phyloP scores from a whole-genome alignment of 1,140 invertebrate genomes.

The Euschistus heros region DNA sequence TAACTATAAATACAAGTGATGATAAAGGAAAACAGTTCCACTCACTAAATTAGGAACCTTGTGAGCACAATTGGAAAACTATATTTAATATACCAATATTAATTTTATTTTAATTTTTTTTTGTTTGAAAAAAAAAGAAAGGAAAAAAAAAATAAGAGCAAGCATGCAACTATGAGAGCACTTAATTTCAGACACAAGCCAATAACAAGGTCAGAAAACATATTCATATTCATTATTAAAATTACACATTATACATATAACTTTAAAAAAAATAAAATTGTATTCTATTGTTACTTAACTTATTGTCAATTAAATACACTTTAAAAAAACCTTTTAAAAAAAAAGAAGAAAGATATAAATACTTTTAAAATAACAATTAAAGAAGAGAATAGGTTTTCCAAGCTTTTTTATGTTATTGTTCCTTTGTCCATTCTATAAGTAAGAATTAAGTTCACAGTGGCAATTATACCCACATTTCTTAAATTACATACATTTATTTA shows the following conservation, averaged over 20 bases:
- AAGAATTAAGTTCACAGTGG: not conserved
- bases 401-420: not conserved
- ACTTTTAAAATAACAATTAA: not conserved
- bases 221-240: slow-evolving; percentile 4
- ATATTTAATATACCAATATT: not conserved
- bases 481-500: slow-evolving; percentile 15
- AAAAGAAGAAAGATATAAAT: not conserved
- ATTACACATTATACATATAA: not conserved
- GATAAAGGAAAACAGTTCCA: slow-evolving; percentile 13
- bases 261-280: not conserved
- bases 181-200: not conserved
- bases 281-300: not conserved
- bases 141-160: not conserved
- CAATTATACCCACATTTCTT: slow-evolving; percentile 8
- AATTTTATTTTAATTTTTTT: not conserved
- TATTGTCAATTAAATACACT: not conserved
- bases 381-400: not conserved
- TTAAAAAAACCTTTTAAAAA: not conserved
- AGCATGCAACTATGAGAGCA: not conserved
- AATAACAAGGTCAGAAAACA: slow-evolving; percentile 8
- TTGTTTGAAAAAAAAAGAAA: not conserved
- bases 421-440: not conserved
- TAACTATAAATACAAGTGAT: slow-evolving; percentile 16
- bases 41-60: slow-evolving; percentile 13
- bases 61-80: slow-evolving; percentile 10